Conservation (phyloP, 2,797 vertebrate species). For the Choloepus didactylus region DNA sequence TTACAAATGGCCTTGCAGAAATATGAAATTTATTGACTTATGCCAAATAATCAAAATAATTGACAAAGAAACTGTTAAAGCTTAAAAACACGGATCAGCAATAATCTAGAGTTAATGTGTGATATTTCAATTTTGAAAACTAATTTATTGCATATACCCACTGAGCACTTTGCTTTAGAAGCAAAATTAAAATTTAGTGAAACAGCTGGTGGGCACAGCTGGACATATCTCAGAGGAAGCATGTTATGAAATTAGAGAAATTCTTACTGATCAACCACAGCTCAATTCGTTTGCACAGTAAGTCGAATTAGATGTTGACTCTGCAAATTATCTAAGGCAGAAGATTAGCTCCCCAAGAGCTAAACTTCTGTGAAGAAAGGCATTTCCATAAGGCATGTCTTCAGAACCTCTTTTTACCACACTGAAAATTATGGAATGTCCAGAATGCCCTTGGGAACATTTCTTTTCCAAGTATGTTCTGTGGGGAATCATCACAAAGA, state of each 20-base stretch:
- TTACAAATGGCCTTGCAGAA: background rate
- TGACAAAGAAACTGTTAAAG: background rate
- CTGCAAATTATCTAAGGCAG: background rate
- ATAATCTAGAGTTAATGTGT: too few relatives aligned
- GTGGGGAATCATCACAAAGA: background rate
- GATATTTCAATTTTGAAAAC: background rate
- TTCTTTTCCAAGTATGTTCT: background rate
- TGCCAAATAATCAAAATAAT: background rate
- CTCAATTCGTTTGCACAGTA: accelerated
- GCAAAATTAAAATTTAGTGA: background rate
- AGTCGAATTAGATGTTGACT: background rate
- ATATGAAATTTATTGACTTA: background rate
- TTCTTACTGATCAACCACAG: background rate
- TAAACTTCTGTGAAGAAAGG: background rate
- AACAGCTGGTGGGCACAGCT: background rate
- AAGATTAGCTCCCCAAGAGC: background rate
- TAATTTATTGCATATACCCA: background rate
- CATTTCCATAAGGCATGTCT: background rate
- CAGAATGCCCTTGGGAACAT: background rate
- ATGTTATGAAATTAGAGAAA: background rate
- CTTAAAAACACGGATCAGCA: accelerated
- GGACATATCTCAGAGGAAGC: background rate
- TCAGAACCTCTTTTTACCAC: background rate
- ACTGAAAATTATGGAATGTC: background rate
- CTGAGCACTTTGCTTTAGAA: background rate